A percentile compares a stretch with the other conserved stretches of the same genome.
phyloP scores from a whole-genome alignment of 2,113 vertebrate species.

The Lamprotornis superbus region DNA sequence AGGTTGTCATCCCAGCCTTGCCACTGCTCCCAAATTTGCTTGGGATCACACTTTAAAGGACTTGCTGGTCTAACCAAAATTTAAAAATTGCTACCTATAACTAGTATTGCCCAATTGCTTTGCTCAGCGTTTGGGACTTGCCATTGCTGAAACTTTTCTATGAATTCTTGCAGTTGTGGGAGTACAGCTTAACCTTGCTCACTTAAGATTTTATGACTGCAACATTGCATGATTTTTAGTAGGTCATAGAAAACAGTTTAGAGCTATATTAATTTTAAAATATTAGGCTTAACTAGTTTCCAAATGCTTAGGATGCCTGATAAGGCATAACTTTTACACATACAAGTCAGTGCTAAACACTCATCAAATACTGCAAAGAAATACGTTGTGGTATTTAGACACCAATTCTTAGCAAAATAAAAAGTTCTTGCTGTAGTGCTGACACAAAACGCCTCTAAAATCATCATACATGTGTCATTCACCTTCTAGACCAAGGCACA shows the following conservation, averaged over 20 bases:
- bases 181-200: neutral
- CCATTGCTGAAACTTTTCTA: neutral
- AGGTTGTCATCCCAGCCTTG: neutral
- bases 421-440: neutral
- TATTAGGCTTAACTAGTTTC: neutral
- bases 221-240: neutral
- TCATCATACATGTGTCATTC: neutral
- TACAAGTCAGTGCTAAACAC: neutral
- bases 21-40: neutral
- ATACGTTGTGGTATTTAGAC: neutral
- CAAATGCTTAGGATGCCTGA: neutral
- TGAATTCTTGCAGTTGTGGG: neutral
- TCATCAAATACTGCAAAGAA: neutral
- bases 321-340: neutral
- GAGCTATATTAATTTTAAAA: neutral
- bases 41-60: neutral
- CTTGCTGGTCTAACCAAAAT: neutral
- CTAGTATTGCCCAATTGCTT: neutral
- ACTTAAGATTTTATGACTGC: neutral
- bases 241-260: neutral
- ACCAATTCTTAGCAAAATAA: neutral
- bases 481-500: neutral
- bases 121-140: neutral
- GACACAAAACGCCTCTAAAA: neutral
- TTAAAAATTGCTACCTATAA: neutral